Base-by-base conservation (phyloP, 2,113 vertebrate species). In the Pseudorasbora parva region DNA sequence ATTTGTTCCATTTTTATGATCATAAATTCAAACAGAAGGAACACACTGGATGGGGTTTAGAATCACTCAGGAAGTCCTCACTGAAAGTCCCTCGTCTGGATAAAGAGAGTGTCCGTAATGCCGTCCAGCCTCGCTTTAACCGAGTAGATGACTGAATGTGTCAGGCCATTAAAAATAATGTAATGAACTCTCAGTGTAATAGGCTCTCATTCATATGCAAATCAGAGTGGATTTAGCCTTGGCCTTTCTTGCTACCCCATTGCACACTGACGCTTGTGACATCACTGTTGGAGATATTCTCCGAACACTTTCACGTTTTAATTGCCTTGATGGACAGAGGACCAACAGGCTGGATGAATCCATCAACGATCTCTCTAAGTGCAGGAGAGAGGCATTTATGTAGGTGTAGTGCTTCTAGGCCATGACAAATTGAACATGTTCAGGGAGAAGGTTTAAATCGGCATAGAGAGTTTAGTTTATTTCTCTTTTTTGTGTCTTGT, bases 201-300 rank as follows among this genome's bases (percentile, higher is more conserved):
- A 15, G 30, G 12, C n/a, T 69, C 81, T 64, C 37, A 79, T 81
- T 57, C 54, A 84, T 87, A 88, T 89, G 59, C 49, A 75, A 21
- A 86, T 86, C 69, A 85, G 71, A 82, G 37, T 88, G 82, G 88
- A 85, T 88, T 88, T 78, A 71, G 84, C 62, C 7, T 23, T 75
- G 82, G 77, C 89, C 87, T 84, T 85, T 82, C 82, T 60, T 68
- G 27, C 66, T 78, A 75, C 54, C 21, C 79, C 51, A 17, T 47
- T 66, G 59, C 75, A 72, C 41, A 30, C 82, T 51, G 77, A 51
- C 59, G 57, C 84, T 85, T 64, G 27, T 86, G 87, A 84, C 86
- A 51, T 75, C 49, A 84, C 45, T 84, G 88, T 68, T 23, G 78
- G 21, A 77, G 47, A 62, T 27, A 14, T 79, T 88, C 88, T 88